Conservation (phyloP, 1,140 invertebrate genomes). For the Dufourea novaeangliae region DNA sequence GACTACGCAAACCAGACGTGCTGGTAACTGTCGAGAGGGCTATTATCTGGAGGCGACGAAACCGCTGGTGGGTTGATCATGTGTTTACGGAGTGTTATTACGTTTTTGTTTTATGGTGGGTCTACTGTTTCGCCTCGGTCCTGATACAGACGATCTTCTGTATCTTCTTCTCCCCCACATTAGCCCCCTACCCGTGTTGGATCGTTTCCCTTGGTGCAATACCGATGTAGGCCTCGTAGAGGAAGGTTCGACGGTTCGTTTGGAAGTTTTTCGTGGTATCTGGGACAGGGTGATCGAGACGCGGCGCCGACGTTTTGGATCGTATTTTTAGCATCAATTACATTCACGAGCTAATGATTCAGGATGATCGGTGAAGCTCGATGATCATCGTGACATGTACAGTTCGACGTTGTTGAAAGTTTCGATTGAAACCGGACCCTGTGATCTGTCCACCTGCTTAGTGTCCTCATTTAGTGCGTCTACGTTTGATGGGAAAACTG, state of each 20-base stretch:
- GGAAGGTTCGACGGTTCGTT: constrained; percentile 28
- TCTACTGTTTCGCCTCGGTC: neutral
- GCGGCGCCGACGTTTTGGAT: constrained; percentile 32
- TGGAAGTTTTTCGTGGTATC: constrained; percentile 40
- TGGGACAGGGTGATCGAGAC: constrained; percentile 37
- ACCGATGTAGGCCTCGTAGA: neutral
- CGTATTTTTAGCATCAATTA: constrained; percentile 45
- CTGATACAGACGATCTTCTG: too few species aligned
- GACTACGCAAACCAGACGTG: too few species aligned
- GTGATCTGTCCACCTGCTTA: too few species aligned
- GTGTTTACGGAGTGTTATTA: neutral
- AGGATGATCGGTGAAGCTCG: neutral
- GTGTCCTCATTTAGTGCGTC: too few species aligned
- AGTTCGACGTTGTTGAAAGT: too few species aligned
- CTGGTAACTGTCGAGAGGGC: too few species aligned
- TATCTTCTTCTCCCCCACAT: neutral
- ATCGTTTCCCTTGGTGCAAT: neutral
- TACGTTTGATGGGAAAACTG: neutral
- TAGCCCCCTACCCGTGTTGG: neutral
- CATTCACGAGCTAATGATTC: constrained; percentile 14
- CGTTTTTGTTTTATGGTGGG: too few species aligned
- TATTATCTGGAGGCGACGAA: neutral
- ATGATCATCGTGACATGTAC: too few species aligned
- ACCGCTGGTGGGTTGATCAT: constrained; percentile 11
- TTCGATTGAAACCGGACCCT: too few species aligned